Conservation (phyloP, 2,888 invertebrate genomes). For the Antheraea yamamai region DNA sequence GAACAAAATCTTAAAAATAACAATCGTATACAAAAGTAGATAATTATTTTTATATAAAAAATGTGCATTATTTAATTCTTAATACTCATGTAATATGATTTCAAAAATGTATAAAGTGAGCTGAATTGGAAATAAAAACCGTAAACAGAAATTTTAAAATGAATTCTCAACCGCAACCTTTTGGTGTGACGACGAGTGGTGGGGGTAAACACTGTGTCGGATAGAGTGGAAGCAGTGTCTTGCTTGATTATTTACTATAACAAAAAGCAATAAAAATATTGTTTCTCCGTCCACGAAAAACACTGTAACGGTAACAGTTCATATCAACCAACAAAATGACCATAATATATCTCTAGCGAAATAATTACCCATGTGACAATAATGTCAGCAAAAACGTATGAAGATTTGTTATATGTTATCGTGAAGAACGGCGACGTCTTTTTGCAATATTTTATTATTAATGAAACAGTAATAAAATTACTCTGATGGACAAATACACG, state of each 20-base stretch:
- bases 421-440: neutral
- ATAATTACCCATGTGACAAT: neutral
- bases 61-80: neutral
- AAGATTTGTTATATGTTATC: neutral
- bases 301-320: neutral
- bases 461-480: conserved; percentile 37
- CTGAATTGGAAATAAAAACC: no score
- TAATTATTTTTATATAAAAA: neutral
- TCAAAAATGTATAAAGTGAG: neutral
- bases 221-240: no score
- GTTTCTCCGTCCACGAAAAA: neutral
- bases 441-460: conserved; percentile 28
- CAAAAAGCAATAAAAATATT: neutral
- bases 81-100: neutral
- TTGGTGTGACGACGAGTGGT: no score
- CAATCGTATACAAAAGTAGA: no score
- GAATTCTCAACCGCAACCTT: no score
- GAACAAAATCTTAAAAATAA: no score
- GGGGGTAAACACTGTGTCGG: no score
- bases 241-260: neutral
- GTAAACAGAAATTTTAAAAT: no score
- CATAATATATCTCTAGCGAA: neutral
- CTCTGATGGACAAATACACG: conserved; percentile 31
- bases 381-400: neutral
- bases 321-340: neutral